A percentile compares a stretch with the other conserved stretches of the same genome.
phyloP scores from a whole-genome alignment of 2,113 vertebrate genomes.

The Odocoileus hemionus region DNA sequence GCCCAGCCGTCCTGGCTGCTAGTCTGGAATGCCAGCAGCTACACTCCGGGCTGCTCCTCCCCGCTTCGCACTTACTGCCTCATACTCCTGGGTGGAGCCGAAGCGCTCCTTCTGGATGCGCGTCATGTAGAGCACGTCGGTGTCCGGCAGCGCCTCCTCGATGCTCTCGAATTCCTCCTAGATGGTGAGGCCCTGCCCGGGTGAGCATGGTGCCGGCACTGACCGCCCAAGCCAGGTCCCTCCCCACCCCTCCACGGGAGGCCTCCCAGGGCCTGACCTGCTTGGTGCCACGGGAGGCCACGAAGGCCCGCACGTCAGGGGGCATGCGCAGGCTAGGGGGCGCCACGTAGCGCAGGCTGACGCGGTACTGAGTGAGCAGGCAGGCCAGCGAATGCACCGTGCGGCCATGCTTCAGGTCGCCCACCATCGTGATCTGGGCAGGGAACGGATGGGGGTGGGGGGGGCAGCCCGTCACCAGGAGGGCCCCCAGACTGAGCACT shows the following conservation, averaged over 20 bases:
- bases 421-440: slow-evolving; percentile 95
- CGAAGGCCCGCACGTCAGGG: slow-evolving; percentile 86
- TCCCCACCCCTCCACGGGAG: accelerated
- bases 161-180: slow-evolving; percentile 97
- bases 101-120: slow-evolving; percentile 98
- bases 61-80: slow-evolving; percentile 82
- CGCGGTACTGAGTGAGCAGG: slow-evolving; percentile 94
- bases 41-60: slow-evolving; percentile 75
- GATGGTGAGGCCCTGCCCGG: accelerated
- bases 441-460: not conserved
- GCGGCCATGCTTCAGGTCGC: slow-evolving; percentile 96
- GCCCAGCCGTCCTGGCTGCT: not conserved
- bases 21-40: not conserved
- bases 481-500: accelerated
- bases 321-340: slow-evolving; percentile 93
- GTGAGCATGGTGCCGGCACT: accelerated
- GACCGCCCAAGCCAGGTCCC: accelerated
- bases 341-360: slow-evolving; percentile 93
- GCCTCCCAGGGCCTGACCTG: slow-evolving; percentile 84
- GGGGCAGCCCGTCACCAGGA: not conserved
- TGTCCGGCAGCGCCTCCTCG: slow-evolving; percentile 93
- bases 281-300: slow-evolving; percentile 93
- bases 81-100: slow-evolving; percentile 86
- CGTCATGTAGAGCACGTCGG: slow-evolving; percentile 96
- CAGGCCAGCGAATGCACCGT: slow-evolving; percentile 96